Conservation (phyloP, 1,140 invertebrate genomes). For the Tetraneura akinire region DNA sequence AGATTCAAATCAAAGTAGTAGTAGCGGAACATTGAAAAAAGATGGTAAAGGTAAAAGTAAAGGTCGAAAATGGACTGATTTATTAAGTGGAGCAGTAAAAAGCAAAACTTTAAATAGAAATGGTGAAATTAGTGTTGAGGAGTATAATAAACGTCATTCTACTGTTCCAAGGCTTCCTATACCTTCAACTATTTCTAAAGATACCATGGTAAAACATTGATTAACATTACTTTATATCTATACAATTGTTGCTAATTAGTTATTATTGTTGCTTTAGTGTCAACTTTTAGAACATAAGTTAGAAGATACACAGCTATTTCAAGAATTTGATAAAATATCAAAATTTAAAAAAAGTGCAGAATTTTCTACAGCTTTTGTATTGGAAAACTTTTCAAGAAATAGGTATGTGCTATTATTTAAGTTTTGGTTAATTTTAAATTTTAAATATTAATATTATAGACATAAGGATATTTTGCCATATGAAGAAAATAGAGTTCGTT, state of each 20-base stretch:
- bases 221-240: not conserved
- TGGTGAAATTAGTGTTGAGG: slow-evolving; percentile 8
- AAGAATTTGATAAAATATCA: slow-evolving; percentile 85
- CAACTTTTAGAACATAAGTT: slow-evolving; percentile 79
- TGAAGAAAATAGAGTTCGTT: slow-evolving; percentile 79
- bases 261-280: slow-evolving; percentile 65
- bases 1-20: slow-evolving; percentile 55
- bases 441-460: slow-evolving; percentile 53
- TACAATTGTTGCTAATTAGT: not conserved
- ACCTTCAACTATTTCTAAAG: slow-evolving; percentile 72
- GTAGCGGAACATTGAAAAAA: slow-evolving; percentile 54
- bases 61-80: slow-evolving; percentile 56
- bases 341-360: slow-evolving; percentile 73
- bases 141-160: slow-evolving; percentile 18
- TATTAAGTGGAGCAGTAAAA: slow-evolving; percentile 55
- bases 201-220: slow-evolving; percentile 67
- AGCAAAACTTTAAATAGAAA: slow-evolving; percentile 53
- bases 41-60: slow-evolving; percentile 54
- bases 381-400: slow-evolving; percentile 67
- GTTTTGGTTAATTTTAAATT: not conserved
- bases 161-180: slow-evolving; percentile 67
- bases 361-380: slow-evolving; percentile 68
- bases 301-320: slow-evolving; percentile 76
- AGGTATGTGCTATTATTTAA: slow-evolving; percentile 55
- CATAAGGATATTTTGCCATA: slow-evolving; percentile 81